Conservation (phyloP, 2,113 vertebrate species). For the Loxodonta africana region DNA sequence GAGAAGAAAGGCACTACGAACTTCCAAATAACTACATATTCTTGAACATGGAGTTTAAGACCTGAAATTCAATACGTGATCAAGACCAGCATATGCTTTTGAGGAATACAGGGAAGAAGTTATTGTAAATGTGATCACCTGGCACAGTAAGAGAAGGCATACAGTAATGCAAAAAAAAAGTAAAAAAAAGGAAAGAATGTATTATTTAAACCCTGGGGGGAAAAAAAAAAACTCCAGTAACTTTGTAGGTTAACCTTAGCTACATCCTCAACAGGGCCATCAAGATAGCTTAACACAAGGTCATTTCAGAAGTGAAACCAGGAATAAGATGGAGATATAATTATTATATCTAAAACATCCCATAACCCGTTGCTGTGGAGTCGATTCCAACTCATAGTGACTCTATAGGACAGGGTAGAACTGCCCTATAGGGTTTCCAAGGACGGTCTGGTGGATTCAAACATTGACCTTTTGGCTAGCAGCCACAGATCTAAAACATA, state of each 20-base stretch:
- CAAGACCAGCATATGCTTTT: not conserved
- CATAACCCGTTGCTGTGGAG: too few relatives aligned
- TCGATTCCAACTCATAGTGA: too few relatives aligned
- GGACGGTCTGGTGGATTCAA: too few relatives aligned
- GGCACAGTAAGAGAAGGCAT: not conserved
- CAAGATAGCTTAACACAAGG: not conserved
- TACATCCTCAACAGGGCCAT: not conserved
- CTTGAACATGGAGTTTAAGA: not conserved
- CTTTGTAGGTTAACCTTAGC: not conserved
- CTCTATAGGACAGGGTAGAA: too few relatives aligned
- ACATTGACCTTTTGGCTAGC: too few relatives aligned
- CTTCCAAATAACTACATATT: not conserved
- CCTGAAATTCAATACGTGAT: slow-evolving; percentile 36
- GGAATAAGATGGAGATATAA: not conserved
- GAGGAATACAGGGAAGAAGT: slow-evolving; percentile 7
- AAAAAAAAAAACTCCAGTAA: not conserved
- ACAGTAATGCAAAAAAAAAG: not conserved
- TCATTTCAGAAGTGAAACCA: slow-evolving; percentile 59
- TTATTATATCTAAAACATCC: slow-evolving; percentile 44
- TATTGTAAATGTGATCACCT: slow-evolving; percentile 20
- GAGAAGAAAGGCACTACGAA: not conserved
- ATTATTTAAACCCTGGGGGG: slow-evolving; percentile 11
- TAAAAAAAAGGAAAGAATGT: not conserved
- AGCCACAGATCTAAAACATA: not conserved
- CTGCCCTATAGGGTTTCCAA: too few relatives aligned